Base-by-base conservation (phyloP, 1,140 invertebrate species). In the Tetranychus urticae region DNA sequence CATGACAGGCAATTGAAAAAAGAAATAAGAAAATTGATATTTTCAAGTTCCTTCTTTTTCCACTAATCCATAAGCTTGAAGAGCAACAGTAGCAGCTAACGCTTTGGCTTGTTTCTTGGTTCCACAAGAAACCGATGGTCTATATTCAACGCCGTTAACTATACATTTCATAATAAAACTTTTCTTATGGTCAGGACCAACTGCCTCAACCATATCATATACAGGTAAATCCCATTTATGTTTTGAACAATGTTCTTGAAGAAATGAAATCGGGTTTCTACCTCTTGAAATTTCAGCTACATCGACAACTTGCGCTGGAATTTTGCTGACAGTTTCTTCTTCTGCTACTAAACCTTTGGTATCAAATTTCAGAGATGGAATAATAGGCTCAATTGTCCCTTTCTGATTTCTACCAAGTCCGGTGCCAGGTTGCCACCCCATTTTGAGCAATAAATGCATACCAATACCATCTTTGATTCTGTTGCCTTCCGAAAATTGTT, bases 401-500 rank as follows among this genome's bases (percentile, higher is more conserved):
- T 90, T 86, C 71, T 88, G 89, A 69, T 91, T 85, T 71, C 92
- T 93, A 31, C 92, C 92, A 37, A 97, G 77, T 50, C 91, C 91
- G 73, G 89, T 86, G 1, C 92, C 92, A 3, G 88, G 88, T 66
- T 82, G 84, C 92, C 92, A 97, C 46, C 92, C 92, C 92, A 97
- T 97, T 77, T 96, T 96, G 74, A 92, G 85, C 23, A 97, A 76
- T 54, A 97, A 76, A 65, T 87, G 81, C 88, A 94, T 90, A 23
- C 91, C 92, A 81, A 96, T 89, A 2, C 90, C 91, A 59, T 87
- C 85, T 31, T 80, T 82, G 6, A 97, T 83, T 5, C 87, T 87
- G 47, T 83, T 80, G 13, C 88, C 86, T 5, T 79, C 81, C 62
- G 80, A 80, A 63, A 94, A 78, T 74, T 90, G 86, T 77, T 90